A percentile compares a stretch with the other conserved stretches of the same genome.
These are phyloP conservation scores for Oscheius sp. DNA, from an alignment of 2,888 invertebrate genomes.

Conservation along the genomic window DNA sequence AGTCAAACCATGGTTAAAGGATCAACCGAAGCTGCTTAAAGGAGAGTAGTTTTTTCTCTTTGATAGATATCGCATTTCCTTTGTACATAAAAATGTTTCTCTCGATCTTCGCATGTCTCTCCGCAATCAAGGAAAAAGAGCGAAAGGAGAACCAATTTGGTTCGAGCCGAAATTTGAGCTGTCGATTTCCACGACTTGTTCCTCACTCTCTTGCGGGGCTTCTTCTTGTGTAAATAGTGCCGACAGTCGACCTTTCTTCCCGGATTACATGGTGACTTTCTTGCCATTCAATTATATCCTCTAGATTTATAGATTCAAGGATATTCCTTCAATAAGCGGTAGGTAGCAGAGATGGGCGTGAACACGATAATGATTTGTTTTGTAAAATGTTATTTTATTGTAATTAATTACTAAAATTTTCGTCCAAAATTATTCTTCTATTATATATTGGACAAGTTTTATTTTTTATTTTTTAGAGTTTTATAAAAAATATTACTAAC, in stretches of 20 bases:
- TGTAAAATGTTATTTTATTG: no score
- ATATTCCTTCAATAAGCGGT: not conserved
- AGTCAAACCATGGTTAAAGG: constrained; percentile 24
- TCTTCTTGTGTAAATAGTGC: constrained; percentile 3
- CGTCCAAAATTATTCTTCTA: no score
- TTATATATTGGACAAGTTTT: no score
- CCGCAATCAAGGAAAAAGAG: constrained; percentile 12
- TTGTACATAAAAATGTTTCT: not conserved
- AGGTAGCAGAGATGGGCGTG: no score
- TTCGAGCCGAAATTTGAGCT: not conserved
- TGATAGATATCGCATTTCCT: not conserved
- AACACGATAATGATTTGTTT: no score
- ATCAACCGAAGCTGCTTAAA: constrained; percentile 2
- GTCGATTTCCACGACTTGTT: not conserved
- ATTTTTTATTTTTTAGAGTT: no score
- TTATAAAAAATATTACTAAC: no score
- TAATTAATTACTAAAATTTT: no score
- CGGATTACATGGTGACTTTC: constrained; percentile 5
- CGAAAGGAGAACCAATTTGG: not conserved
- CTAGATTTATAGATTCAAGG: not conserved
- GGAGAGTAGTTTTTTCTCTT: not conserved
- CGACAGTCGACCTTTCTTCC: not conserved
- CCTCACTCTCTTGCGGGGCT: not conserved
- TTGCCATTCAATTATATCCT: no score
- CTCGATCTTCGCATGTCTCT: constrained; percentile 10